These are phyloP conservation scores for Anguilla japonica DNA, from an alignment of 2,113 vertebrate genomes.

Conservation along the genomic window DNA sequence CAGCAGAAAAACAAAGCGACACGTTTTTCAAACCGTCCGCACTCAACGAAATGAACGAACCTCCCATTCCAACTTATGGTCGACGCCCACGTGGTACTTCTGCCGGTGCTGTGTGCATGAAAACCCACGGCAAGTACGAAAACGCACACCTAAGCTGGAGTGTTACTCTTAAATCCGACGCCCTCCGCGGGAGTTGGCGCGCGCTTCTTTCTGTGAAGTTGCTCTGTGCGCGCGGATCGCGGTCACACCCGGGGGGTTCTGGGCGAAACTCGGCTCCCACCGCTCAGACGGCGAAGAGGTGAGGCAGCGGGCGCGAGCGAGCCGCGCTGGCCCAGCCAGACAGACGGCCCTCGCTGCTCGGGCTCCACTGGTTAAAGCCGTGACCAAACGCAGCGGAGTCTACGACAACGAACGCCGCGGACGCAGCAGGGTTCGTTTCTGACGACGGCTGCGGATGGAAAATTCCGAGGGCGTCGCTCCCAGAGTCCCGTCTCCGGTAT, in stretches of 20 bases:
- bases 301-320: neutral
- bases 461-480: constrained; percentile 38
- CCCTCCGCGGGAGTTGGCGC: neutral
- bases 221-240: neutral
- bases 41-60: neutral
- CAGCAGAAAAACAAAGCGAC: neutral
- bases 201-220: neutral
- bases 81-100: neutral
- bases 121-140: neutral
- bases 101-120: too few relatives aligned
- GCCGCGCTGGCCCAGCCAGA: neutral
- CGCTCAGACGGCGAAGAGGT: neutral
- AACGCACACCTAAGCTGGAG: neutral
- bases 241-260: neutral
- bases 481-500: constrained; percentile 26
- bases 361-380: constrained; percentile 56
- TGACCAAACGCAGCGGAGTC: constrained; percentile 38
- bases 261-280: neutral
- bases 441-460: constrained; percentile 63
- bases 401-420: constrained; percentile 51
- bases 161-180: neutral
- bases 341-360: constrained; percentile 47
- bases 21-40: neutral
- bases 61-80: neutral
- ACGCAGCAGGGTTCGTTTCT: constrained; percentile 59